phyloP scores from a whole-genome alignment of 2,797 vertebrate species.

The Avahi laniger region DNA sequence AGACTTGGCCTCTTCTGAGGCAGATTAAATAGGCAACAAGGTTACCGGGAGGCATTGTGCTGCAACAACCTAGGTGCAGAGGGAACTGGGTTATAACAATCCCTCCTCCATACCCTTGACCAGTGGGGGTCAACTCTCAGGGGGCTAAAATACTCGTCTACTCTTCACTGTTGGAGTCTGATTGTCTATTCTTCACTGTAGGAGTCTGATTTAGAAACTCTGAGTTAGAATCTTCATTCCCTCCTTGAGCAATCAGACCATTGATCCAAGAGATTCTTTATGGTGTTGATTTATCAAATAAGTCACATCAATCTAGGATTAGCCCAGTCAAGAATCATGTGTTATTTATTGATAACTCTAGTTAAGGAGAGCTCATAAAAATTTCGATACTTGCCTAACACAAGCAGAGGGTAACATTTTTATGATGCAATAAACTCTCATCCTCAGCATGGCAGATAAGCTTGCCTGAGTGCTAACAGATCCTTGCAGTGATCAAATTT shows the following conservation, averaged over 20 bases:
- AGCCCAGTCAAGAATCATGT: slow-evolving; percentile 48
- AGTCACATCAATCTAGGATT: slow-evolving; percentile 66
- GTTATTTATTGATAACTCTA: slow-evolving; percentile 71
- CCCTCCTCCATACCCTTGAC: neutral
- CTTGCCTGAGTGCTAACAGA: slow-evolving; percentile 51
- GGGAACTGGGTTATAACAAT: neutral
- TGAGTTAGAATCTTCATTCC: neutral
- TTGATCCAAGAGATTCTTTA: slow-evolving; percentile 58
- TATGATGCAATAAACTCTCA: slow-evolving; percentile 71
- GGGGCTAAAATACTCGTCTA: neutral
- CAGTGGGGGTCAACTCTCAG: neutral
- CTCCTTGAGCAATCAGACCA: slow-evolving; percentile 14
- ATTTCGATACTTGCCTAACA: slow-evolving; percentile 59
- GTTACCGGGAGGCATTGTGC: neutral
- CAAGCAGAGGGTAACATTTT: slow-evolving; percentile 60
- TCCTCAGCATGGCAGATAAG: slow-evolving; percentile 32
- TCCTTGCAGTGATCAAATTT: slow-evolving; percentile 67
- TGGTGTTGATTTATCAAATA: slow-evolving; percentile 72
- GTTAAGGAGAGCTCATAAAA: slow-evolving; percentile 70
- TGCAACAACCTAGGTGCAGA: neutral
- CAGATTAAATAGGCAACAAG: neutral
- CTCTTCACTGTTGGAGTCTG: neutral
- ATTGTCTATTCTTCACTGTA: neutral
- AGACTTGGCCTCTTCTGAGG: neutral
- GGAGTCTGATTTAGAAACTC: neutral